Evolutionary conservation across 2,888 invertebrate species (phyloP), one percentile per base, ranked within the genome.

Genomic region (Drosophila anomalata): DNA sequence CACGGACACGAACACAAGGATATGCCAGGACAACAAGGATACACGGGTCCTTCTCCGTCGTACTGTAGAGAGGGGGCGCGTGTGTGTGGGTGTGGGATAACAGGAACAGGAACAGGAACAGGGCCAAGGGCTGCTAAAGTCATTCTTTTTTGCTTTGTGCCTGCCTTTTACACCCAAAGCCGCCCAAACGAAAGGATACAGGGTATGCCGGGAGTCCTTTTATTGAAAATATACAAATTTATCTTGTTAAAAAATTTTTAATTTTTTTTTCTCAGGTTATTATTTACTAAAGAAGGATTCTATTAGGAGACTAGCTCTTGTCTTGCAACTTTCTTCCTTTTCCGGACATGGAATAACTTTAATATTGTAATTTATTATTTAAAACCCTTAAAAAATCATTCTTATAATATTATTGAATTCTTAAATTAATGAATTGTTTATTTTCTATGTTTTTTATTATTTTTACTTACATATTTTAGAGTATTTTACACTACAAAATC

Each of bases 1-100:
- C 81, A 81, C 80, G 88, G 59, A 31, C 56, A 44, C 51, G 58
- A 36, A 57, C 53, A 51, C 53, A 20, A 22, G 52, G 52, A 42
- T 54, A 56, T 26, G 17, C 36, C 42, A 17, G 54, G 42, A 17
- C 26, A 41, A 44, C 44, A 44, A 22, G 12, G 44, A 44, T 44
- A 44, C 12, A 22, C 20, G 41, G 17, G 41, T 20, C 36, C 36
- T 36, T 36, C 7, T 36, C 36, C 36, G 5, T 6, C 14, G 36
- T 3, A 12, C 4, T 33, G 33, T 12, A 33, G 33, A 12, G 11
- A 12, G 11, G 11, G 3, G 31, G 31, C 3, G 12, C 11, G 11
- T 2, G 12, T 11, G 11, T 33, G 36, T 36, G 36, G 6, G 36
- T 3, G 36, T 17, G 41, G n/a, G n/a, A 41, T 9, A 20, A 44